Conservation (phyloP, 2,888 invertebrate species). For the Hyposoter dolosus region DNA sequence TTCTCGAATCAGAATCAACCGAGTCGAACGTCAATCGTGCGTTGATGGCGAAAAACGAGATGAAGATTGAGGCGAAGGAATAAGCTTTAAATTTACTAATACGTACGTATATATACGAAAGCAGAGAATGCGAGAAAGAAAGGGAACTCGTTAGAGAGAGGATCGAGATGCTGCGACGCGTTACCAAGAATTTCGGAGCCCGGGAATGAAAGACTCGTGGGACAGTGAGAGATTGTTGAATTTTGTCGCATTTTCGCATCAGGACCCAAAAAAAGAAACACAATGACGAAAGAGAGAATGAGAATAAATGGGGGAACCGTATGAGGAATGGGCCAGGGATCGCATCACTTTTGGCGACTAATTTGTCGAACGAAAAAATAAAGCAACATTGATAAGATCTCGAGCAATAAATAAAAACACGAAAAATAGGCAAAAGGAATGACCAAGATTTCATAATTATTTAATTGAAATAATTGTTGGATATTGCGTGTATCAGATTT, state of each 20-base stretch:
- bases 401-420: background rate
- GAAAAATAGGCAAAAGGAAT: background rate
- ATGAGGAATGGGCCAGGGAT: background rate
- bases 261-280: background rate
- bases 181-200: conserved; percentile 55
- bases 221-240: conserved; percentile 32
- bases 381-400: background rate
- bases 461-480: background rate
- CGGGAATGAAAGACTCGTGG: conserved; percentile 14
- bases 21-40: background rate
- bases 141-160: conserved; percentile 45
- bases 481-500: background rate
- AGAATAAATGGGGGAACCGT: no score
- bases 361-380: background rate
- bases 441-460: no score
- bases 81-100: background rate
- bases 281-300: background rate
- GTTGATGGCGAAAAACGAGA: background rate
- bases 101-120: no score
- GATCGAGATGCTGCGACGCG: conserved; percentile 41
- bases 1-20: background rate
- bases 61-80: conserved; percentile 22
- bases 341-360: background rate
- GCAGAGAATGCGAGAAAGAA: background rate
- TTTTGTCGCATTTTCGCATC: conserved; percentile 13